Evolutionary conservation across 2,113 vertebrate genomes (phyloP), one percentile per base, ranked within the genome.

Genomic region (Hippopotamus amphibius): DNA sequence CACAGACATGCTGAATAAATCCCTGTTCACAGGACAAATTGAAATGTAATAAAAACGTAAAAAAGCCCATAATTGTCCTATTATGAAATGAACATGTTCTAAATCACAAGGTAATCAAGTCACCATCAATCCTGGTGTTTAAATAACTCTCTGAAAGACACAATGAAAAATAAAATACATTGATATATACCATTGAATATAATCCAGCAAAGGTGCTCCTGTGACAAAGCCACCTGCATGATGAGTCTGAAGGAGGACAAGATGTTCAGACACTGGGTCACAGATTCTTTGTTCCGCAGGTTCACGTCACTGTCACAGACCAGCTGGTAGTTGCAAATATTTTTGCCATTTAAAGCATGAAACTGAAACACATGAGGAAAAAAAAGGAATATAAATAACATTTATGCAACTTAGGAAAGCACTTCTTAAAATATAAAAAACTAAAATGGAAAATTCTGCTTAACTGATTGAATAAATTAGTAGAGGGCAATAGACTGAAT

Each of bases 161-260:
- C 69, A 37, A 76, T 82, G 28, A 90, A 66, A 96, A 95, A 48
- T 8, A 21, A 96, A 97, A 80, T 11, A 7, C 7, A 46, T 1
- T 13, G 48, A 55, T 24, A 80, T 57, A 0, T 99, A 99, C 99
- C 99, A 13, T 99, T 99, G 97, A 98, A 99, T 85, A 99, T 85
- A 33, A 99, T 97, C 99, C 99, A 99, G 97, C 99, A 99, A 5
- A 99, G 98, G 77, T 96, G 97, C 95, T 99, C 99, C 90, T 99
- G 98, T 3, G 99, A 98, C 9, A 99, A 98, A 76, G 99, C 98
- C 87, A 98, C 98, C 97, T 99, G 99, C 99, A 99, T 99, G 95
- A 98, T 95, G n/a, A 99, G 98, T 50, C 97, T 97, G 50, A 99
- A 92, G 24, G 98, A 98, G 14, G 98, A 97, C 98, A 99, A 96